These are phyloP conservation scores for Anorthoa munda DNA, from an alignment of 2,888 invertebrate species.

Conservation along the genomic window DNA sequence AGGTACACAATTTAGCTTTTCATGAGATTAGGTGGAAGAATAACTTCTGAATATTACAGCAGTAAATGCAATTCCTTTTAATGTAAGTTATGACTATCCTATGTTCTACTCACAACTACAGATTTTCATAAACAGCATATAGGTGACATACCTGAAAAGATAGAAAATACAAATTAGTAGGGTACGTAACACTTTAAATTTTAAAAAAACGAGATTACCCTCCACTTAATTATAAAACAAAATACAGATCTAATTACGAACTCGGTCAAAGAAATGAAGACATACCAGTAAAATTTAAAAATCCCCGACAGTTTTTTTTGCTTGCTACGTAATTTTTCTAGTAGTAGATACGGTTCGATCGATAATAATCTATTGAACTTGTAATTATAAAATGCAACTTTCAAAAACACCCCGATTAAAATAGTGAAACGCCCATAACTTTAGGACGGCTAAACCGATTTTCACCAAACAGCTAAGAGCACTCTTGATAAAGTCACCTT, in stretches of 20 bases:
- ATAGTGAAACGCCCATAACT: no score
- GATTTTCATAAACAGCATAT: neutral
- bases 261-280: neutral
- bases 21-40: neutral
- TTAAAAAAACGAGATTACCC: neutral
- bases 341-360: no score
- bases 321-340: no score
- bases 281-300: neutral
- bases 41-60: neutral
- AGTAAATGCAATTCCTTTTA: neutral
- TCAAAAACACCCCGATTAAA: no score
- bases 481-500: no score
- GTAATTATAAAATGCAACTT: no score
- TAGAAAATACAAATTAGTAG: neutral
- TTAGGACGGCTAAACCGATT: no score
- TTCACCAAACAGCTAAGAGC: no score
- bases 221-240: neutral
- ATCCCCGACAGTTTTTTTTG: no score
- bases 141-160: conserved; percentile 57
- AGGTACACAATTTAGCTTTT: neutral
- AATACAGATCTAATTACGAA: conserved; percentile 1
- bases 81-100: neutral
- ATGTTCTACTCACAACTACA: conserved; percentile 30
- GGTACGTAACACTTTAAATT: no score
- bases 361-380: no score